Evolutionary conservation across 2,797 vertebrate species (phyloP).

Genomic region (Myoxocephalus aenaeus): DNA sequence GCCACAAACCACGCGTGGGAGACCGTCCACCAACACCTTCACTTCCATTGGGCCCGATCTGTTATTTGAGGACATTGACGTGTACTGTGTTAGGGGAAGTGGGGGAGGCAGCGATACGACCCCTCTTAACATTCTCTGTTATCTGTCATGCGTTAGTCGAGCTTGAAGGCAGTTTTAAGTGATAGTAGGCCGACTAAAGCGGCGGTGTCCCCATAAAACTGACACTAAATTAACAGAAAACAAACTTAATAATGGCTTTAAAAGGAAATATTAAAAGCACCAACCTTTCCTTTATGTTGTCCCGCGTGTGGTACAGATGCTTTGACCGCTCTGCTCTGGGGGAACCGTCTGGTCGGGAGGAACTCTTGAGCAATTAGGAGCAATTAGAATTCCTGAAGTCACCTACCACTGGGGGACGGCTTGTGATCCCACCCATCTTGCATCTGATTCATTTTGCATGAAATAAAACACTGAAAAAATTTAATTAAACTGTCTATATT

Average conservation of each 20-base stretch:
- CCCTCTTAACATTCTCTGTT: slow-evolving; percentile 39
- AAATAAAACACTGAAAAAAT: not conserved
- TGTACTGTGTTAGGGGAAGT: slow-evolving; percentile 35
- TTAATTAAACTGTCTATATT: not conserved
- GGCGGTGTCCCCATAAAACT: too few species aligned
- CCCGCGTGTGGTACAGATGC: slow-evolving; percentile 8
- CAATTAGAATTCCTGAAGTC: slow-evolving; percentile 73
- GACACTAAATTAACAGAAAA: not conserved
- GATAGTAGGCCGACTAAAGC: not conserved
- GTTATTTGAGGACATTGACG: not conserved
- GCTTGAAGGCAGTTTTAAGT: slow-evolving; percentile 7
- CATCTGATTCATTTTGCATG: slow-evolving; percentile 8
- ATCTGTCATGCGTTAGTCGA: slow-evolving; percentile 38
- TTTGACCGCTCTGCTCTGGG: slow-evolving; percentile 28
- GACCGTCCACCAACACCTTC: slow-evolving; percentile 83
- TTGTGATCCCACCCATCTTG: slow-evolving; percentile 68
- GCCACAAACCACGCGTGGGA: slow-evolving; percentile 85
- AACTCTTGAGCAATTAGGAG: slow-evolving; percentile 63
- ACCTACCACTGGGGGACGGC: slow-evolving; percentile 39
- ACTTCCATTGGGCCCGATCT: slow-evolving; percentile 81
- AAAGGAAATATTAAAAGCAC: slow-evolving; percentile 21
- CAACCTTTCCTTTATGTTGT: slow-evolving; percentile 46
- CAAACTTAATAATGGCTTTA: not conserved
- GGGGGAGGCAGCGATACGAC: slow-evolving; percentile 42
- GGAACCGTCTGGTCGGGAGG: slow-evolving; percentile 46